These are phyloP conservation scores for Eurytoma adleriae DNA, from an alignment of 2,888 invertebrate species.

Conservation along the genomic window DNA sequence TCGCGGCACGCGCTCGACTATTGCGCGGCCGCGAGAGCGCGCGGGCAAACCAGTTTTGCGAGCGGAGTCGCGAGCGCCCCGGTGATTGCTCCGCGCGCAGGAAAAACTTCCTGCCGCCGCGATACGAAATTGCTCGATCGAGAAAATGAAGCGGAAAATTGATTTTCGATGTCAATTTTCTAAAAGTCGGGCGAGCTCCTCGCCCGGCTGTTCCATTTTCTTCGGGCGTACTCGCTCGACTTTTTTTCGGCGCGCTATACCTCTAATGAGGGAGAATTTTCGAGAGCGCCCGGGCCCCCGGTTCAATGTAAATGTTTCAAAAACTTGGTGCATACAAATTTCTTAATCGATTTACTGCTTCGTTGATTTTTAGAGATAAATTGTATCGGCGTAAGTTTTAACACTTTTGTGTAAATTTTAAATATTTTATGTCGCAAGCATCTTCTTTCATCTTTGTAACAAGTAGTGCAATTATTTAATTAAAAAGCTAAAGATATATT, in stretches of 20 bases:
- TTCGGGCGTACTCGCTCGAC: background rate
- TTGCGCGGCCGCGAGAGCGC: conserved; percentile 35
- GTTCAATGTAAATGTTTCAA: background rate
- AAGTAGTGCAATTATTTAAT: too few relatives aligned
- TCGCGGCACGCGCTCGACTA: conserved; percentile 19
- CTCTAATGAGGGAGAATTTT: conserved; percentile 43
- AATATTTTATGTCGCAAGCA: too few relatives aligned
- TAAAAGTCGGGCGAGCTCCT: conserved; percentile 21
- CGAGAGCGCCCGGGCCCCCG: background rate
- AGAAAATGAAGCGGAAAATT: conserved; percentile 56
- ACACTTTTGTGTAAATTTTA: too few relatives aligned
- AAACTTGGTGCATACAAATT: too few relatives aligned
- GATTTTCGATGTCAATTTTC: conserved; percentile 53
- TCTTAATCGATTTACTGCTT: too few relatives aligned
- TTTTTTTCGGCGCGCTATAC: too few relatives aligned
- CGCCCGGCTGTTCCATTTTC: background rate
- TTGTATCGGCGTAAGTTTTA: too few relatives aligned
- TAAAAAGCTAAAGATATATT: too few relatives aligned
- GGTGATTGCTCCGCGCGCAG: conserved; percentile 28
- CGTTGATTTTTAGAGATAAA: too few relatives aligned
- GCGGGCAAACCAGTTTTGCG: conserved; percentile 43
- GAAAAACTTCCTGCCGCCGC: conserved; percentile 49
- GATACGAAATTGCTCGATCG: conserved; percentile 46
- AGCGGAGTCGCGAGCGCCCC: background rate
- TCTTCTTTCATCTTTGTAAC: too few relatives aligned